Conservation (phyloP, 2,113 vertebrate species). For the Pyxicephalus adspersus region DNA sequence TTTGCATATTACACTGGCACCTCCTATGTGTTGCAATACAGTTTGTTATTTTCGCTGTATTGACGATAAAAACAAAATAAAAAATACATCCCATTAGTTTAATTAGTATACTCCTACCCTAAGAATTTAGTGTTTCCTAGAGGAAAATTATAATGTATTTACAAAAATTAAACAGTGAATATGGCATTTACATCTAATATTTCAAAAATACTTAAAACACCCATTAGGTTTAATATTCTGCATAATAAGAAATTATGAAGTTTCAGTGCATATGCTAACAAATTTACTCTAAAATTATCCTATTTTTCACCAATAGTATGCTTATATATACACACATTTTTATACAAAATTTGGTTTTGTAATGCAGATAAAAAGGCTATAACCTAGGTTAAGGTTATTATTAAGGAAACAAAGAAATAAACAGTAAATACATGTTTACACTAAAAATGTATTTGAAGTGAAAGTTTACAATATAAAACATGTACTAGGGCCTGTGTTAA, state of each 20-base stretch:
- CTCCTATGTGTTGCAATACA: too few relatives aligned
- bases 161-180: not conserved
- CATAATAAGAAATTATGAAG: conserved; percentile 70
- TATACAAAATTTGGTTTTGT: conserved; percentile 65
- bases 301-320: conserved; percentile 57
- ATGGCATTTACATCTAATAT: conserved; percentile 6
- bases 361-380: conserved; percentile 63
- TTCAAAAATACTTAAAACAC: conserved; percentile 16
- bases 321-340: conserved; percentile 66
- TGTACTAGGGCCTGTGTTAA: too few relatives aligned
- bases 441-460: too few relatives aligned
- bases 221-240: conserved; percentile 54
- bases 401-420: conserved; percentile 40
- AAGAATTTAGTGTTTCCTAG: too few relatives aligned
- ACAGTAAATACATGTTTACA: not conserved
- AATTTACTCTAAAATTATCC: conserved; percentile 68
- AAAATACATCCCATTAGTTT: too few relatives aligned
- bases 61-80: too few relatives aligned
- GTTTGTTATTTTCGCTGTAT: too few relatives aligned
- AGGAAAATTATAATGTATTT: too few relatives aligned
- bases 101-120: too few relatives aligned
- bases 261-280: conserved; percentile 79
- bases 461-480: too few relatives aligned
- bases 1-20: too few relatives aligned
- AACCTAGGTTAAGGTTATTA: conserved; percentile 45